Evolutionary conservation across 2,113 vertebrate species (phyloP), one percentile per base, ranked within the genome.

Genomic region (Hyperopisus bebe): DNA sequence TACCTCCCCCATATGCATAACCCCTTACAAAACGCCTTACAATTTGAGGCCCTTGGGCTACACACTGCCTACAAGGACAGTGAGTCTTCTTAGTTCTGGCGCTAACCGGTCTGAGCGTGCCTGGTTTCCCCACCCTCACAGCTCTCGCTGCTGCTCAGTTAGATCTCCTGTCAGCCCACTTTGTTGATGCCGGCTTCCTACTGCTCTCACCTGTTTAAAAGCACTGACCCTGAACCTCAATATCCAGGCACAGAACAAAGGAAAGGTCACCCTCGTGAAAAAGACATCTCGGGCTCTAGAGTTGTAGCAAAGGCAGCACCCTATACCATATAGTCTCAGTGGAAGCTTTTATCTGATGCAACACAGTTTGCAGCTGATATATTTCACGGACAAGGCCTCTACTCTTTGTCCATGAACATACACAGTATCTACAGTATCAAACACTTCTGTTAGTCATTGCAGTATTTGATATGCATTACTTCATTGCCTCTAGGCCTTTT

Each of bases 161-260:
- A 89, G 21, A 46, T 87, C 24, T 53, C 10, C 80, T 89, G 89
- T 84, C 89, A 62, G 80, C 80, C 35, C n/a, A 51, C 80, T 58
- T 85, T 51, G 53, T 80, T 46, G 89, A 58, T 53, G 77, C 10
- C n/a, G 19, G 53, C 77, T 62, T 89, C 80, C 89, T 62, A 42
- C 53, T 31, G 77, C 77, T 89, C 80, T 83, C 77, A 89, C 51
- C 89, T 89, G 89, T 47, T 89, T 80, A 85, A 55, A 89, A 89
- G 39, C 89, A 44, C 80, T 47, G 77, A 89, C 89, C 80, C 55
- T 24, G 88, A 89, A 83, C 80, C 51, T 58, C 4, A 84, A 89
- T 80, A 89, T 85, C 80, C 89, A 58, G 77, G 51, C 50, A 84
- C 48, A 62, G 77, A 27, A 80, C 51, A 83, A 44, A 89, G n/a